A percentile compares a stretch with the other conserved stretches of the same genome.
These are phyloP conservation scores for Tenthredo notha DNA, from an alignment of 2,888 invertebrate species.

Conservation along the genomic window DNA sequence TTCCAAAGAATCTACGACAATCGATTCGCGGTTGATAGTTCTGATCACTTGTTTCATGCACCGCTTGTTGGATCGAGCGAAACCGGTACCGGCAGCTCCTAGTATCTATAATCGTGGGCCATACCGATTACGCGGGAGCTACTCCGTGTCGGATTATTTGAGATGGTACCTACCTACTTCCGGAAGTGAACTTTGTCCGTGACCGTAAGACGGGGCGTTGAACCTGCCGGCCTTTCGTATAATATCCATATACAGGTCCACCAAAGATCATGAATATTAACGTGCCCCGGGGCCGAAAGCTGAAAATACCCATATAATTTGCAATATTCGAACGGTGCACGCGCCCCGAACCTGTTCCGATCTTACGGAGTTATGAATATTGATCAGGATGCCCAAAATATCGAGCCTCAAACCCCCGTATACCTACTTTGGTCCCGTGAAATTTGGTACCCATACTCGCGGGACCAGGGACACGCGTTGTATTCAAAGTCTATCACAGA, in stretches of 20 bases:
- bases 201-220: conserved; percentile 51
- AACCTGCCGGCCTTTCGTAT: conserved; percentile 38
- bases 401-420: conserved; percentile 25
- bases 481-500: neutral
- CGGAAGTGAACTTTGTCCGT: conserved; percentile 46
- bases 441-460: neutral
- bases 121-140: conserved; percentile 27
- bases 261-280: conserved; percentile 49
- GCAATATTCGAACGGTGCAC: conserved; percentile 57
- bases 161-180: conserved; percentile 17
- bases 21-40: neutral
- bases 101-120: conserved; percentile 11
- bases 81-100: neutral
- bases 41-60: neutral
- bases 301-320: conserved; percentile 60
- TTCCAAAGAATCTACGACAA: neutral
- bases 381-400: conserved; percentile 63
- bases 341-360: conserved; percentile 48
- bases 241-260: conserved; percentile 35
- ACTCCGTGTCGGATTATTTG: conserved; percentile 20
- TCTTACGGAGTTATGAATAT: conserved; percentile 64
- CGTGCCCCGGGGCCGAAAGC: conserved; percentile 31
- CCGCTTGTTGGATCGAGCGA: neutral
- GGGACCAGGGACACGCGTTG: conserved; percentile 15
- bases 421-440: neutral